Evolutionary conservation across 2,888 invertebrate species (phyloP).

Genomic region (Eilema caniola): DNA sequence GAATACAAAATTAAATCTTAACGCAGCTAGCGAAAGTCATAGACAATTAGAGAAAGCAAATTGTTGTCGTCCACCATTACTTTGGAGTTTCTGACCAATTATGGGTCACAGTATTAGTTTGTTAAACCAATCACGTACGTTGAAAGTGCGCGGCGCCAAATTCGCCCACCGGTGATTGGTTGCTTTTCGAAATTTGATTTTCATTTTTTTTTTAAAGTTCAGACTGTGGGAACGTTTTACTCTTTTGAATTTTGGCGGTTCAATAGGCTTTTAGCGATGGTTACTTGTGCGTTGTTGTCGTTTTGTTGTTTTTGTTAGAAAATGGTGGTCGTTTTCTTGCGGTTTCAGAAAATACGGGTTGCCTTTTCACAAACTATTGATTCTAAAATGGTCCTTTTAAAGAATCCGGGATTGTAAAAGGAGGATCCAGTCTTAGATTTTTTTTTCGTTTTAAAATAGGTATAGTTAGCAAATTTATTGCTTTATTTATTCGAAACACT

Average conservation of each 20-base stretch:
- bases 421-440: too few relatives aligned
- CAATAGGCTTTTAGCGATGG: not conserved
- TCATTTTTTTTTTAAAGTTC: slow-evolving; percentile 41
- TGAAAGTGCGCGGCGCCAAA: slow-evolving; percentile 69
- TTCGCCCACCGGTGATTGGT: slow-evolving; percentile 64
- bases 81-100: slow-evolving; percentile 59
- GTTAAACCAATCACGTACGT: slow-evolving; percentile 70
- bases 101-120: slow-evolving; percentile 61
- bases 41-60: slow-evolving; percentile 73
- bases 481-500: too few relatives aligned
- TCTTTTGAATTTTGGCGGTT: not conserved
- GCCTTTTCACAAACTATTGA: too few relatives aligned
- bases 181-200: slow-evolving; percentile 53
- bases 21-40: slow-evolving; percentile 71
- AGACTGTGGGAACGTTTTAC: slow-evolving; percentile 36
- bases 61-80: slow-evolving; percentile 54
- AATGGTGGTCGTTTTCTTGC: not conserved
- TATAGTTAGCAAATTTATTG: too few relatives aligned
- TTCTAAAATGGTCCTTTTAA: too few relatives aligned
- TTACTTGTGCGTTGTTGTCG: not conserved
- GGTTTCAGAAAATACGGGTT: not conserved
- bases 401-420: too few relatives aligned
- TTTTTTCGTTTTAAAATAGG: too few relatives aligned
- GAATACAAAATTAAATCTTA: slow-evolving; percentile 50
- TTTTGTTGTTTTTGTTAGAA: not conserved